Percentiles rank a stretch among this genome's conserved stretches.
These are phyloP conservation scores for Pachyuromys duprasi DNA, from an alignment of 2,797 vertebrate genomes.

Conservation along the genomic window DNA sequence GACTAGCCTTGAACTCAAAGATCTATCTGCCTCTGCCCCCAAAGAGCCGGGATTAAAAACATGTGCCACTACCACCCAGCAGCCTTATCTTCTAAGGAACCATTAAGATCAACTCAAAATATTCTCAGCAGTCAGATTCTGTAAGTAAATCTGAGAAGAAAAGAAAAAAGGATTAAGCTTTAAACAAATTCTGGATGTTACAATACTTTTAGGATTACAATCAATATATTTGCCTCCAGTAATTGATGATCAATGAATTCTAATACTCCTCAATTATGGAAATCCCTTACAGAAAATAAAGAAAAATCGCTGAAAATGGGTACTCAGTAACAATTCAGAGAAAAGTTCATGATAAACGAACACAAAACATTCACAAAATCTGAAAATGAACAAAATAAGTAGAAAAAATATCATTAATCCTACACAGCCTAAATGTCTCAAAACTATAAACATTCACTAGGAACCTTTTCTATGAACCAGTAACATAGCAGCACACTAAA, in stretches of 20 bases:
- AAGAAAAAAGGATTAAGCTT: constrained; percentile 47
- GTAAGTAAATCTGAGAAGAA: constrained; percentile 27
- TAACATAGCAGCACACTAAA: background rate
- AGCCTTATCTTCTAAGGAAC: background rate
- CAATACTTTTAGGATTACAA: background rate
- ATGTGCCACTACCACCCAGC: background rate
- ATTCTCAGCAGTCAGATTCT: constrained; percentile 3
- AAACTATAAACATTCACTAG: constrained; percentile 11
- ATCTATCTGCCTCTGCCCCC: background rate
- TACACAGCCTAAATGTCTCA: constrained; percentile 8
- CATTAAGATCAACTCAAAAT: constrained; percentile 53
- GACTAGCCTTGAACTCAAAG: background rate
- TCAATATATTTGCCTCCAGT: constrained; percentile 27
- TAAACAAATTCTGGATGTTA: constrained; percentile 34
- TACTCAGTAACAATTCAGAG: background rate
- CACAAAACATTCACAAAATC: constrained; percentile 20
- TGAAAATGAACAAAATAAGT: constrained; percentile 10
- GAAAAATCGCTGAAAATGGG: background rate
- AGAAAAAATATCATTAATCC: constrained; percentile 15
- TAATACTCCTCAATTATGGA: background rate
- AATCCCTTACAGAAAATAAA: background rate
- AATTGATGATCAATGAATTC: background rate
- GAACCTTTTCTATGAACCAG: background rate
- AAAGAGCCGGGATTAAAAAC: background rate
- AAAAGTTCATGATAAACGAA: background rate